Evolutionary conservation across 2,888 invertebrate species (phyloP).

Genomic region (Sialis lutaria): DNA sequence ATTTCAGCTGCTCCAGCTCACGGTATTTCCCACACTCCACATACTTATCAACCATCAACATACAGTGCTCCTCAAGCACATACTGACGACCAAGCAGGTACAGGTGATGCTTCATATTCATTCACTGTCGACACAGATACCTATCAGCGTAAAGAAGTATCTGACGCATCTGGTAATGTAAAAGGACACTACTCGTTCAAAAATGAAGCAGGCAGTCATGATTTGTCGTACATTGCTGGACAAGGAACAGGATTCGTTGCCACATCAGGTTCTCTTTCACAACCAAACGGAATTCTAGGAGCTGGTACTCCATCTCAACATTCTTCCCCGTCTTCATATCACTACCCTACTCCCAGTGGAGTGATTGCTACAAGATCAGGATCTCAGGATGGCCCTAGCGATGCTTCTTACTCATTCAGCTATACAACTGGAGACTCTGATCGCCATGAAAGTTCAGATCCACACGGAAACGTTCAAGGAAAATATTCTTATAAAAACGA

Average conservation of each 20-base stretch:
- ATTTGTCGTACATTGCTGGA: constrained; percentile 10
- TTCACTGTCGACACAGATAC: constrained; percentile 19
- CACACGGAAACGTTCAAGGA: constrained; percentile 15
- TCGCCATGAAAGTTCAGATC: constrained; percentile 15
- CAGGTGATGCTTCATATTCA: constrained; percentile 15
- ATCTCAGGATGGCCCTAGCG: constrained; percentile 4
- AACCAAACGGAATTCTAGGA: constrained; percentile 7
- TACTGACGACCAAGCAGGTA: constrained; percentile 1
- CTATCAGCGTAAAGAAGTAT: constrained; percentile 19
- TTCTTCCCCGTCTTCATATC: neutral
- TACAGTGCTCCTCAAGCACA: neutral
- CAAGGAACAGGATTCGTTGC: constrained; percentile 11
- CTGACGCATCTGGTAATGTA: constrained; percentile 19
- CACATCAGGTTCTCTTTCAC: constrained; percentile 9
- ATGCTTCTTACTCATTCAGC: constrained; percentile 17
- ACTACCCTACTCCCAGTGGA: neutral
- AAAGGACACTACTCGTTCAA: constrained; percentile 9
- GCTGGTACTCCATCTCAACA: neutral
- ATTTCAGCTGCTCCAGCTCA: neutral
- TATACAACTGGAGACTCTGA: constrained; percentile 15
- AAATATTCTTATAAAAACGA: constrained; percentile 14
- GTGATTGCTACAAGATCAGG: neutral
- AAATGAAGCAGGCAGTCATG: constrained; percentile 8
- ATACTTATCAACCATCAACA: neutral
- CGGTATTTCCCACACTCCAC: neutral